Evolutionary conservation across 2,113 vertebrate genomes (phyloP).

Genomic region (Gnathonemus longibarbis): DNA sequence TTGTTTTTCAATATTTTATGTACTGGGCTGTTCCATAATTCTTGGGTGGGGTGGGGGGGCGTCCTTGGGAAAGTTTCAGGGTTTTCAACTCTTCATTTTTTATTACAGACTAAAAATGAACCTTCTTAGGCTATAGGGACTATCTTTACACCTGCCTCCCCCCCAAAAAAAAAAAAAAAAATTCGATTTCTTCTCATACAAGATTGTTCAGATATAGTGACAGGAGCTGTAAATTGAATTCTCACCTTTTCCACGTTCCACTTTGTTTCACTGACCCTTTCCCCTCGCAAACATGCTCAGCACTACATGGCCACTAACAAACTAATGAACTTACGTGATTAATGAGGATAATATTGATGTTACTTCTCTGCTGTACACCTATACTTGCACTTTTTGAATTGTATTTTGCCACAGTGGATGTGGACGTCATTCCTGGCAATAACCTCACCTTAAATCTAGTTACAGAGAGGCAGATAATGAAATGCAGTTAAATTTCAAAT

Average conservation of each 20-base stretch:
- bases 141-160: not conserved
- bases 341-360: constrained; percentile 9
- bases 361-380: not conserved
- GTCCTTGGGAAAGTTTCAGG: not conserved
- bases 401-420: not conserved
- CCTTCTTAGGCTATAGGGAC: not conserved
- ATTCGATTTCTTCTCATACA: not conserved
- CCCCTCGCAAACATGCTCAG: not conserved
- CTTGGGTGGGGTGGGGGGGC: not conserved
- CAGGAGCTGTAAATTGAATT: not conserved
- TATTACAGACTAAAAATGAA: not conserved
- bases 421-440: not conserved
- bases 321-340: not conserved
- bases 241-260: not conserved
- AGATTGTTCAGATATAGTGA: not conserved
- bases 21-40: not conserved
- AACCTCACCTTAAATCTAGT: not conserved
- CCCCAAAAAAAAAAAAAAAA: not conserved
- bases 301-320: not conserved
- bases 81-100: too few species aligned
- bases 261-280: not conserved
- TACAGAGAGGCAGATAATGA: not conserved
- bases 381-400: not conserved
- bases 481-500: not conserved
- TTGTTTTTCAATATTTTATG: not conserved